phyloP scores from a whole-genome alignment of 2,888 invertebrate species.

The Polyommatus icarus region DNA sequence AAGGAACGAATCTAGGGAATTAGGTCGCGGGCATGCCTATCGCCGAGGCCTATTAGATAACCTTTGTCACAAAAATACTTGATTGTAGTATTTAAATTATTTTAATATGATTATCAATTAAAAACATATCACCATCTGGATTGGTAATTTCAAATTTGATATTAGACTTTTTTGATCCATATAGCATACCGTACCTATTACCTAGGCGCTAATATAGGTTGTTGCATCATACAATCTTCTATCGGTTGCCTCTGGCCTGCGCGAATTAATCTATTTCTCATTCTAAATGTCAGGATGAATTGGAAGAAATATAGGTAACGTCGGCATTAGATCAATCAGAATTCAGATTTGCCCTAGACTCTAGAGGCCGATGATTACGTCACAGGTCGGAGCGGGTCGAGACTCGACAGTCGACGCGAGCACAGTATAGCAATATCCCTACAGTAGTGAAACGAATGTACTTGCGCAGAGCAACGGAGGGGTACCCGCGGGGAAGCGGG shows the following conservation, averaged over 20 bases:
- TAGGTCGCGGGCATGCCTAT: conserved; percentile 36
- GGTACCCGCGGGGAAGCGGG: no score
- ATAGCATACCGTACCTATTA: no score
- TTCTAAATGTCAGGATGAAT: conserved; percentile 29
- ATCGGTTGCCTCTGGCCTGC: neutral
- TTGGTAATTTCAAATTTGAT: neutral
- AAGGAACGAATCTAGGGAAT: conserved; percentile 36
- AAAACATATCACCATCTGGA: neutral
- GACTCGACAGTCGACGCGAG: neutral
- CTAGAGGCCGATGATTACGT: neutral
- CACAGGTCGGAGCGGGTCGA: neutral
- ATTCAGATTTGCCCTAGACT: neutral
- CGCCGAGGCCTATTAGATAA: conserved; percentile 4
- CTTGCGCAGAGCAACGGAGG: no score
- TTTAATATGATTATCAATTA: neutral
- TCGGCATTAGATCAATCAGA: neutral
- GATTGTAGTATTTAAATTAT: neutral
- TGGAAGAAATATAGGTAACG: conserved; percentile 28
- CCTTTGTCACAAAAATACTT: conserved; percentile 20
- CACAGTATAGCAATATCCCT: no score
- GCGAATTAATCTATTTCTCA: neutral
- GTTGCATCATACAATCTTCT: neutral
- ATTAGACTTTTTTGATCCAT: no score
- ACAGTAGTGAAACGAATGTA: no score
- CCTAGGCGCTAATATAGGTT: neutral